Evolutionary conservation across 2,113 vertebrate species (phyloP), one percentile per base, ranked within the genome.

Genomic region (Prunella himalayana): DNA sequence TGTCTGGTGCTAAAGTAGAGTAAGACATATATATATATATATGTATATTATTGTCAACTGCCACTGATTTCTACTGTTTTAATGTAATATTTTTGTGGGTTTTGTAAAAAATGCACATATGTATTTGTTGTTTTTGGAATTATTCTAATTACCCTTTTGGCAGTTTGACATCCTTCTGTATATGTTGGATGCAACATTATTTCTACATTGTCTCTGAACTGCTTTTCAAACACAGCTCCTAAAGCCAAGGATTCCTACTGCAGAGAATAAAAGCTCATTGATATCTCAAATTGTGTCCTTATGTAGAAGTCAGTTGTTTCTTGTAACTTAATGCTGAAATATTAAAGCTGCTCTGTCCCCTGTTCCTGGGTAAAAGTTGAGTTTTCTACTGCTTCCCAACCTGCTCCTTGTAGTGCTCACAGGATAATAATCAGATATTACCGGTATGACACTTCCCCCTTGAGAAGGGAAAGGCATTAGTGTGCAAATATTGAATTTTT

Each of bases 371-470:
- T 42, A 73, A 41, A 65, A 91, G 18, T 24, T 66, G 31, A 60
- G 83, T 49, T 10, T 60, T 71, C 15, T 15, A 7, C 41, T 11
- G 6, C 65, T 42, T 85, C 35, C 11, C 9, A 33, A 12, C 21
- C 15, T 0, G 0, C 7, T 82, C 5, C 44, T 39, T 6, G 2
- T 28, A 25, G 5, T 47, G 51, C 24, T 69, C 3, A 1, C 8
- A n/a, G 31, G 28, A 11, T 15, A 91, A 31, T 28, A 60, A 27
- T 71, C 16, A 22, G 65, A 3, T 85, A 56, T 53, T 87, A 42
- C 22, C 9, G 5, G n/a, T 31, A 6, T 30, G 24, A 42, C 14
- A 11, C 33, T 53, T 94, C 17, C n/a, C 18, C 8, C 12, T 56
- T 15, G 42, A 53, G n/a, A 61, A 82, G 45, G 60, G 28, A 20